Evolutionary conservation across 2,113 vertebrate species (phyloP).

Genomic region (Morone saxatilis): DNA sequence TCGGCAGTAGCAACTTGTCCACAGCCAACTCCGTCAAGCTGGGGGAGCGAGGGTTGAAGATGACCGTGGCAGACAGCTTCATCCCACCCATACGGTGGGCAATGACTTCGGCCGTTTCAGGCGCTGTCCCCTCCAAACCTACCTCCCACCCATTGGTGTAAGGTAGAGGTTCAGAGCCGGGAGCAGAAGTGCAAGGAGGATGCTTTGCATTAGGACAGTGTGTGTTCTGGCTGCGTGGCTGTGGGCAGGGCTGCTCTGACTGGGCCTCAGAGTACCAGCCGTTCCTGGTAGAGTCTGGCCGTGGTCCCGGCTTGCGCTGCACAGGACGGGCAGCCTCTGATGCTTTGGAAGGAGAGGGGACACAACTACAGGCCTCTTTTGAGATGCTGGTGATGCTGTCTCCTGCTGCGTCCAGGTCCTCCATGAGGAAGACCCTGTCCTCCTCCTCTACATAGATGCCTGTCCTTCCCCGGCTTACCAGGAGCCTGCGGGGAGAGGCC

Average conservation of each 20-base stretch:
- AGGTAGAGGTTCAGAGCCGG: conserved; percentile 80
- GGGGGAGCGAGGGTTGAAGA: conserved; percentile 95
- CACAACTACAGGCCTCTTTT: conserved; percentile 71
- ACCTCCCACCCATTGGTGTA: conserved; percentile 91
- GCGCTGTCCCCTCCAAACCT: conserved; percentile 78
- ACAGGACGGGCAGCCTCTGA: conserved; percentile 44
- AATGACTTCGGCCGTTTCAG: conserved; percentile 91
- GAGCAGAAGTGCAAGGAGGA: conserved; percentile 49
- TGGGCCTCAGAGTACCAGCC: conserved; percentile 73
- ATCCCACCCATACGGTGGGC: conserved; percentile 97
- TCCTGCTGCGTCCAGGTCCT: conserved; percentile 89
- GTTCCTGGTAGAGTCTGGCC: conserved; percentile 62
- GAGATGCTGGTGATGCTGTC: conserved; percentile 75
- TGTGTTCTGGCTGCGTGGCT: conserved; percentile 77
- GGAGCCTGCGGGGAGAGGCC: conserved; percentile 84
- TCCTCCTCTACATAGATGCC: conserved; percentile 85
- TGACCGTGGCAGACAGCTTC: conserved; percentile 97
- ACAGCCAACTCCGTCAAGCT: conserved; percentile 81
- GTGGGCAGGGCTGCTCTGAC: conserved; percentile 72
- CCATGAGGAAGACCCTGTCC: conserved; percentile 96
- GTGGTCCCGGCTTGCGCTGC: conserved; percentile 44
- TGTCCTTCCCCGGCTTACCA: conserved; percentile 57
- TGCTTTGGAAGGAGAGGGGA: conserved; percentile 72
- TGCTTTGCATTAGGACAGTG: conserved; percentile 64
- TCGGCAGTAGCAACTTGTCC: conserved; percentile 79